A percentile compares a stretch with the other conserved stretches of the same genome.
Conservation (phyloP, 2,113 vertebrate genomes). For the Crocuta crocuta region DNA sequence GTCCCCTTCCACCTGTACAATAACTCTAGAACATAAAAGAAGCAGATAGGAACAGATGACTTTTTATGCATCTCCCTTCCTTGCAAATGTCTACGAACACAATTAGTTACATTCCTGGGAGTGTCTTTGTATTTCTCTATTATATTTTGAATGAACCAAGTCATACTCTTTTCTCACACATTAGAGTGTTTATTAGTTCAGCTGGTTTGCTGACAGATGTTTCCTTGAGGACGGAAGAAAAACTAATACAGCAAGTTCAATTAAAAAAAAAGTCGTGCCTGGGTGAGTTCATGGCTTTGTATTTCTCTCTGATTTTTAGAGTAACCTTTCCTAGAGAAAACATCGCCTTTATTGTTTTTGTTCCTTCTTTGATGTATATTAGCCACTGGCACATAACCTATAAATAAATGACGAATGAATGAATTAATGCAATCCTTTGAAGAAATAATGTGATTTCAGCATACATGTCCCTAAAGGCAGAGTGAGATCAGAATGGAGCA, state of each 20-base stretch:
- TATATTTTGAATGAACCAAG: slow-evolving; percentile 53
- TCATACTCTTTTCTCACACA: slow-evolving; percentile 61
- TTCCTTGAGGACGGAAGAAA: slow-evolving; percentile 64
- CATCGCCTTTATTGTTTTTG: not conserved
- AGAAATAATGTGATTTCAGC: slow-evolving; percentile 31
- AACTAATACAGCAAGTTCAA: slow-evolving; percentile 56
- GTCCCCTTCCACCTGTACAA: not conserved
- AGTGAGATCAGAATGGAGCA: not conserved
- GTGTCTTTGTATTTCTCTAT: slow-evolving; percentile 63
- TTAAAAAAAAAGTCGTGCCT: slow-evolving; percentile 4
- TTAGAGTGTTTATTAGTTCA: slow-evolving; percentile 74
- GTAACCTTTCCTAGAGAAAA: not conserved
- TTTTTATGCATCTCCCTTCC: slow-evolving; percentile 46
- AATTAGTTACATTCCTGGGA: slow-evolving; percentile 61
- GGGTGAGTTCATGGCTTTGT: slow-evolving; percentile 28
- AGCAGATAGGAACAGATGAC: not conserved
- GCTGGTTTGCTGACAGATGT: slow-evolving; percentile 68
- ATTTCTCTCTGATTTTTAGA: slow-evolving; percentile 46
- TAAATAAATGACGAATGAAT: not conserved
- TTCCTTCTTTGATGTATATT: not conserved
- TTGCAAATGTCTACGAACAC: slow-evolving; percentile 45
- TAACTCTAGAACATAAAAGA: not conserved
- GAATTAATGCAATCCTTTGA: not conserved
- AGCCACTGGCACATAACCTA: not conserved
- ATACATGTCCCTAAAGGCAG: not conserved